Percentiles rank a stretch among this genome's conserved stretches.
Conservation (phyloP, 2,888 invertebrate species). For the Cataglyphis livida region DNA sequence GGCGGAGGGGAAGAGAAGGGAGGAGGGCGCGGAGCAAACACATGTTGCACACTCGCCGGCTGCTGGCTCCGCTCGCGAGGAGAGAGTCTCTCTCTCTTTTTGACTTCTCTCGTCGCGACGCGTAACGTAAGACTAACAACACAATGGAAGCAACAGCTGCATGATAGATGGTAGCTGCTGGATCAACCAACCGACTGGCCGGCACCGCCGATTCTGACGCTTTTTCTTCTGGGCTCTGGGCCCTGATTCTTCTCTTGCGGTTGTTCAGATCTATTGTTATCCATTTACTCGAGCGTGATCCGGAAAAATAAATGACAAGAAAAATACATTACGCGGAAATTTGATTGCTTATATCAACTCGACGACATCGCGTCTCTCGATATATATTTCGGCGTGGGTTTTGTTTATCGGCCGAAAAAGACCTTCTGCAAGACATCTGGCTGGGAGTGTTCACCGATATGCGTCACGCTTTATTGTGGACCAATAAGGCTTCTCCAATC, state of each 20-base stretch:
- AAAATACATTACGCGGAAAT: constrained; percentile 26
- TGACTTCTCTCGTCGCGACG: constrained; percentile 72
- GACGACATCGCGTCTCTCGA: constrained; percentile 8
- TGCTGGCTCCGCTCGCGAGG: constrained; percentile 57
- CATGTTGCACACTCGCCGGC: constrained; percentile 83
- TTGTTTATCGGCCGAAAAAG: constrained; percentile 65
- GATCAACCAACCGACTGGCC: constrained; percentile 76
- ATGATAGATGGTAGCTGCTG: constrained; percentile 81
- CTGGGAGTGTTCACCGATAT: constrained; percentile 53
- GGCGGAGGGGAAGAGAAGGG: constrained; percentile 61
- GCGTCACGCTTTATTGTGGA: constrained; percentile 53
- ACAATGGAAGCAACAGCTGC: constrained; percentile 85
- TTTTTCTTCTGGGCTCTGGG: constrained; percentile 38
- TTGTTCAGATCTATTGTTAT: constrained; percentile 80
- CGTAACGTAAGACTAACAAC: constrained; percentile 85
- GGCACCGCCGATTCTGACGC: constrained; percentile 77
- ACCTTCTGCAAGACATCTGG: constrained; percentile 59
- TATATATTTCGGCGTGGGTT: constrained; percentile 46
- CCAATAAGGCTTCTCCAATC: constrained; percentile 45
- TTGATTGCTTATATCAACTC: constrained; percentile 3
- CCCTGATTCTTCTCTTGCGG: constrained; percentile 69
- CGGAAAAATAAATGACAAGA: constrained; percentile 74
- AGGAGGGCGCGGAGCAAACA: constrained; percentile 81
- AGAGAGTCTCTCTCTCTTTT: constrained; percentile 43
- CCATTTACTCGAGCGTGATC: constrained; percentile 75